Evolutionary conservation across 2,797 vertebrate genomes (phyloP).

Genomic region (Yasuhikotakia modesta): DNA sequence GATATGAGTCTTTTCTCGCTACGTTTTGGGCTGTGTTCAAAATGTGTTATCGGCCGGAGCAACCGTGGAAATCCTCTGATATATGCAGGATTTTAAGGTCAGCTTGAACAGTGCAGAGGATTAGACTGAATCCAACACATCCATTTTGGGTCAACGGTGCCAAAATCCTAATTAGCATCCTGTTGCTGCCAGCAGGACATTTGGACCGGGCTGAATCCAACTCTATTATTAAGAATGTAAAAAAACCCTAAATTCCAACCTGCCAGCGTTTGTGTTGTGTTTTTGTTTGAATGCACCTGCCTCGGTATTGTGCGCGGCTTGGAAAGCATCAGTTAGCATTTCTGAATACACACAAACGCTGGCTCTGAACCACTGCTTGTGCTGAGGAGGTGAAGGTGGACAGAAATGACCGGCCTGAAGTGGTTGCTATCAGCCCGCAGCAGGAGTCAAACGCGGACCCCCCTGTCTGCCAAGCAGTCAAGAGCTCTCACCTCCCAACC

Average conservation of each 20-base stretch:
- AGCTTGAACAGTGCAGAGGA: slow-evolving; percentile 53
- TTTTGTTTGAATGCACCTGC: slow-evolving; percentile 64
- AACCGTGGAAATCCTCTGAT: slow-evolving; percentile 57
- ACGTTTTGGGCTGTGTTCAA: slow-evolving; percentile 16
- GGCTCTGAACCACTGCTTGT: slow-evolving; percentile 16
- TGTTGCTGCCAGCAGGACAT: slow-evolving; percentile 60
- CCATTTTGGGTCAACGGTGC: slow-evolving; percentile 53
- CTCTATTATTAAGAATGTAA: slow-evolving; percentile 16
- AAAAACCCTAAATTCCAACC: slow-evolving; percentile 32
- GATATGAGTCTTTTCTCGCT: background rate
- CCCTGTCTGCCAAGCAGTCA: slow-evolving; percentile 47
- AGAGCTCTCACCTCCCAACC: slow-evolving; percentile 59
- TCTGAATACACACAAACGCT: background rate
- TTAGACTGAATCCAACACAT: slow-evolving; percentile 54
- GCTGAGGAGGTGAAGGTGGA: slow-evolving; percentile 55
- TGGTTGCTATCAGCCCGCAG: slow-evolving; percentile 63
- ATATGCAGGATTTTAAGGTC: slow-evolving; percentile 56
- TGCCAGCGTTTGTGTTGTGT: slow-evolving; percentile 53
- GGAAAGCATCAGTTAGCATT: slow-evolving; percentile 37
- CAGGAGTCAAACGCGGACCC: slow-evolving; percentile 59
- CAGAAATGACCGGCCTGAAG: slow-evolving; percentile 48
- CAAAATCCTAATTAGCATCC: slow-evolving; percentile 63
- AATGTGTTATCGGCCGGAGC: slow-evolving; percentile 33
- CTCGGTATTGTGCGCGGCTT: slow-evolving; percentile 51
- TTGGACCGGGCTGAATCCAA: slow-evolving; percentile 35